Conservation (phyloP, 2,888 invertebrate genomes). For the Tiliacea aurago region DNA sequence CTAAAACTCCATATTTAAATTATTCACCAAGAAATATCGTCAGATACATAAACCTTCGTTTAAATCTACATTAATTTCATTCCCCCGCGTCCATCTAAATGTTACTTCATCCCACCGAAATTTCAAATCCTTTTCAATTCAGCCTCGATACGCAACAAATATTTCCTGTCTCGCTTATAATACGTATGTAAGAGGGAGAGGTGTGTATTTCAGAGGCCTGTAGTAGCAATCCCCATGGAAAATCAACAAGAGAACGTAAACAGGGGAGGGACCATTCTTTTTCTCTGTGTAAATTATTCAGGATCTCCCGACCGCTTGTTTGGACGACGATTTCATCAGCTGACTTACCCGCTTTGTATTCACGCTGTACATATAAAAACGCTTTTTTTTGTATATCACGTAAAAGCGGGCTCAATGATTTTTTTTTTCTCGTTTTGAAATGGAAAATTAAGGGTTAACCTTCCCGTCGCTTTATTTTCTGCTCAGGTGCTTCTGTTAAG, state of each 20-base stretch:
- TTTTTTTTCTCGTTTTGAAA: constrained; percentile 48
- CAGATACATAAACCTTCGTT: constrained; percentile 58
- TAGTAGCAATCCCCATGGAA: constrained; percentile 78
- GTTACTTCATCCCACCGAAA: constrained; percentile 60
- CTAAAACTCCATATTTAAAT: constrained; percentile 10
- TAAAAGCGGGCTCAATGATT: constrained; percentile 10
- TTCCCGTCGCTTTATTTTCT: constrained; percentile 46
- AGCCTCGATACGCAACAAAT: constrained; percentile 70
- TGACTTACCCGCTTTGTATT: constrained; percentile 72
- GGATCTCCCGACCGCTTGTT: constrained; percentile 78
- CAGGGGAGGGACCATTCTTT: constrained; percentile 78
- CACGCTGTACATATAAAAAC: constrained; percentile 63
- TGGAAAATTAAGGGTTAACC: constrained; percentile 54
- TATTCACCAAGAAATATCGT: constrained; percentile 38
- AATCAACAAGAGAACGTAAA: constrained; percentile 82
- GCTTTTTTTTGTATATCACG: constrained; percentile 50
- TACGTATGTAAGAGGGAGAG: constrained; percentile 66
- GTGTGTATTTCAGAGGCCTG: constrained; percentile 61
- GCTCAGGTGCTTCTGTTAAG: constrained; percentile 20
- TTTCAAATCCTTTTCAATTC: constrained; percentile 80
- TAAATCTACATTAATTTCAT: constrained; percentile 61
- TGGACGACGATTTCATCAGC: constrained; percentile 81
- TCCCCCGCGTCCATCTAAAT: constrained; percentile 63
- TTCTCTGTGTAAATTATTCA: constrained; percentile 84
- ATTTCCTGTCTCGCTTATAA: constrained; percentile 65